A percentile compares a stretch with the other conserved stretches of the same genome.
These are phyloP conservation scores for Menidia beryllina DNA, from an alignment of 2,113 vertebrate genomes.

Conservation along the genomic window DNA sequence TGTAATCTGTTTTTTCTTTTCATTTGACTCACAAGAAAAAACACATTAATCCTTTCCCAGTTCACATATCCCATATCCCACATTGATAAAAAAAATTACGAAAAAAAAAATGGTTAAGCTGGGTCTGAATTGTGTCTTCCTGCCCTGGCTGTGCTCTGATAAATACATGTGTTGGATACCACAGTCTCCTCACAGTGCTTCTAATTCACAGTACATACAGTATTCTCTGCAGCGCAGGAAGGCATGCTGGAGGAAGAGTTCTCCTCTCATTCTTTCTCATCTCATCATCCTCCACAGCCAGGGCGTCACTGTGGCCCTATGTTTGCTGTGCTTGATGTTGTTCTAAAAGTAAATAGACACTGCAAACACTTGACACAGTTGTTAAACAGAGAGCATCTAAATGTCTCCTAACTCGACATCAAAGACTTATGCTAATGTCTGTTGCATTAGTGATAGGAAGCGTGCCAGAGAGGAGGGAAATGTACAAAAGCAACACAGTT, in stretches of 20 bases:
- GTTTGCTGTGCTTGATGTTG: constrained; percentile 80
- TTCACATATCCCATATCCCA: neutral
- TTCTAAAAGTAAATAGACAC: constrained; percentile 81
- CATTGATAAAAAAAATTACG: neutral
- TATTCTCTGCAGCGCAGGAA: constrained; percentile 17
- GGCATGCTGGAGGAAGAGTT: constrained; percentile 6
- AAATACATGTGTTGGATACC: constrained; percentile 35
- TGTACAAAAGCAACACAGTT: constrained; percentile 38
- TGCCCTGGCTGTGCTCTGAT: constrained; percentile 33
- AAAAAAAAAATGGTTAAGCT: neutral
- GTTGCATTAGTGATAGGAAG: constrained; percentile 78
- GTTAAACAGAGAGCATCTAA: constrained; percentile 80
- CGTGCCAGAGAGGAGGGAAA: constrained; percentile 58
- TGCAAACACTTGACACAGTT: constrained; percentile 82
- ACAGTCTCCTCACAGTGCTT: constrained; percentile 18
- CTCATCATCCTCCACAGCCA: constrained; percentile 66
- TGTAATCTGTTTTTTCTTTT: neutral
- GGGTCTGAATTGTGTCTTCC: constrained; percentile 14
- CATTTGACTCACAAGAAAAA: neutral
- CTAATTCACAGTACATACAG: constrained; percentile 41
- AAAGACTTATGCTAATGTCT: constrained; percentile 84
- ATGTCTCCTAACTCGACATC: constrained; percentile 83
- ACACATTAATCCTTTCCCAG: neutral
- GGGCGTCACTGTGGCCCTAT: constrained; percentile 48
- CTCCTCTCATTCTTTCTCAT: constrained; percentile 49